These are phyloP conservation scores for Mesorhabditis sp. DNA, from an alignment of 2,888 invertebrate genomes.

Conservation along the genomic window DNA sequence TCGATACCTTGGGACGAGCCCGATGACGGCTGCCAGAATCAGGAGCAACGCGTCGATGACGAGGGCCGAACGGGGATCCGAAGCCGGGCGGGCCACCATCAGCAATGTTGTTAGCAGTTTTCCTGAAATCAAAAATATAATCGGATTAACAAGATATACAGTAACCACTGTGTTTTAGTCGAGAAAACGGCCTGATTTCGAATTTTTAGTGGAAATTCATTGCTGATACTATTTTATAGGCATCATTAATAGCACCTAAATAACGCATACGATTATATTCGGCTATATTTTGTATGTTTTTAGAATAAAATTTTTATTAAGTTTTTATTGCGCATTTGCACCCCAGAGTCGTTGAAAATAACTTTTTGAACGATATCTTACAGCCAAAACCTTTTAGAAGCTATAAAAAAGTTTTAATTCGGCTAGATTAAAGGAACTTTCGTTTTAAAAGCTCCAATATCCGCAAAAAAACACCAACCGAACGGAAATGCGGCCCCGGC, in stretches of 20 bases:
- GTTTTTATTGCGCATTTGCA: too few relatives aligned
- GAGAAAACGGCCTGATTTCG: background rate
- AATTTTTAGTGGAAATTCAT: background rate
- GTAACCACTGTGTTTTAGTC: too few relatives aligned
- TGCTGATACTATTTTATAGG: too few relatives aligned
- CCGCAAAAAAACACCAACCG: slow-evolving; percentile 10
- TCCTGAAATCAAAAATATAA: slow-evolving; percentile 14
- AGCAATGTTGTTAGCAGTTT: slow-evolving; percentile 31
- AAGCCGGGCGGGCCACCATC: slow-evolving; percentile 12
- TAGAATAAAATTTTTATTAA: too few relatives aligned
- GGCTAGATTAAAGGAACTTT: too few relatives aligned
- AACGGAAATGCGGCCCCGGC: slow-evolving; percentile 29
- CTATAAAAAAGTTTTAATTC: too few relatives aligned
- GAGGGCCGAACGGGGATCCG: slow-evolving; percentile 18
- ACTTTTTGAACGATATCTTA: too few relatives aligned
- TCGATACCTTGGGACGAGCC: slow-evolving; percentile 20
- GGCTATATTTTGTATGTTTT: too few relatives aligned
- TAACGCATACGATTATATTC: background rate
- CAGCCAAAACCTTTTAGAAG: too few relatives aligned
- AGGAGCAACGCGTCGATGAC: slow-evolving; percentile 19
- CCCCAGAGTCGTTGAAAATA: too few relatives aligned
- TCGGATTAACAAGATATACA: too few relatives aligned
- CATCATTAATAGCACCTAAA: background rate
- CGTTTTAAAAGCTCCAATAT: too few relatives aligned
- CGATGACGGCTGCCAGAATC: slow-evolving; percentile 23